Conservation (phyloP, 2,113 vertebrate species). For the Rhipidura dahli region DNA sequence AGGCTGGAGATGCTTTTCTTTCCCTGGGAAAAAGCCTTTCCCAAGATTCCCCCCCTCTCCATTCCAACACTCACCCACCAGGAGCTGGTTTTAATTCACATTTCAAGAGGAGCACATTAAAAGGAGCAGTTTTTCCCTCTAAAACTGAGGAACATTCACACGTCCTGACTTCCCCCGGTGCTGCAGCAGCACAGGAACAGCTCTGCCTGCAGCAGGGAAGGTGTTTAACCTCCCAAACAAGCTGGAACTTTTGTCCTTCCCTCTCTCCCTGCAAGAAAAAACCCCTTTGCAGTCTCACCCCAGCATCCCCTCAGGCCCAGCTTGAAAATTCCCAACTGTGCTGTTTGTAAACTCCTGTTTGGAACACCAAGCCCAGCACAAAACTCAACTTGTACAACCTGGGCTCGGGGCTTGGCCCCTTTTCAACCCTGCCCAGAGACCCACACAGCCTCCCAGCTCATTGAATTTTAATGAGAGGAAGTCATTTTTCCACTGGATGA, state of each 20-base stretch:
- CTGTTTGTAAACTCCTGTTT: not conserved
- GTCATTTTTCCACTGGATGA: slow-evolving; percentile 9
- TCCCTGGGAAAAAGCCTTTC: not conserved
- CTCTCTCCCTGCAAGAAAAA: not conserved
- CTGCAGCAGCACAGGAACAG: not conserved
- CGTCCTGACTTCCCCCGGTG: not conserved
- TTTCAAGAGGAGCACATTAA: not conserved
- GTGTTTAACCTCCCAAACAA: not conserved
- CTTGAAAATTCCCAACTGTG: not conserved
- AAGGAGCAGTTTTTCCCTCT: not conserved
- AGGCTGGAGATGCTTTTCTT: not conserved
- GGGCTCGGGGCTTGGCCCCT: not conserved
- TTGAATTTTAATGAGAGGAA: slow-evolving; percentile 49
- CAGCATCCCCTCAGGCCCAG: not conserved
- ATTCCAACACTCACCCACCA: accelerated
- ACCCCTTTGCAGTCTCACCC: not conserved
- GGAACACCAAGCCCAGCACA: not conserved
- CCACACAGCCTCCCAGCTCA: not conserved
- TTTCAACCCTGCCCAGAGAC: not conserved
- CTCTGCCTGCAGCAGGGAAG: not conserved
- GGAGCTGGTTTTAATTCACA: accelerated
- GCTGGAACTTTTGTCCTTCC: not conserved
- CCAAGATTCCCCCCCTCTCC: not conserved
- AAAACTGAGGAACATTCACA: not conserved
- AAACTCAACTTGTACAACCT: not conserved